Evolutionary conservation across 2,888 invertebrate genomes (phyloP).

Genomic region (Stratiomys singularior): DNA sequence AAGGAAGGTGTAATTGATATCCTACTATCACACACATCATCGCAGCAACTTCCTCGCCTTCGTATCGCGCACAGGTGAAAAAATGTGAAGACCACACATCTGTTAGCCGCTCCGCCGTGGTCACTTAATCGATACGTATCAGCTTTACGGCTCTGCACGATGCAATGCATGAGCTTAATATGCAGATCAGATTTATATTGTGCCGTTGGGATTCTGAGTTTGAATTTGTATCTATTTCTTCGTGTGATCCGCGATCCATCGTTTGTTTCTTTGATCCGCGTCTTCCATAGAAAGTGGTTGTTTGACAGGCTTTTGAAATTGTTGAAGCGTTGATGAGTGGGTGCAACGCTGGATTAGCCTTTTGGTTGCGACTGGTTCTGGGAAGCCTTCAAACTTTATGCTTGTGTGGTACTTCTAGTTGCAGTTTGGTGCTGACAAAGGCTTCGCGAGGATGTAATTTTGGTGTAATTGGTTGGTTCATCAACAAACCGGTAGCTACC

Average conservation of each 20-base stretch:
- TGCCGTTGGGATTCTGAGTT: conserved; percentile 1
- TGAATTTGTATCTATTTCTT: background rate
- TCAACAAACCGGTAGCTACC: too few relatives aligned
- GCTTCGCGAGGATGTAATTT: too few relatives aligned
- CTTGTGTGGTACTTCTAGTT: too few relatives aligned
- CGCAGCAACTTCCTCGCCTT: background rate
- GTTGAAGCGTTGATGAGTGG: background rate
- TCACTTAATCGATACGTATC: conserved; percentile 13
- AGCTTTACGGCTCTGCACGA: background rate
- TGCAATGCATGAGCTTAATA: background rate
- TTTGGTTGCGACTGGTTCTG: background rate
- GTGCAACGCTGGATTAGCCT: background rate
- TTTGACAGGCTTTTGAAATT: background rate
- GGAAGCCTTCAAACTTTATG: background rate
- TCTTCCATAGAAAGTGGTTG: background rate
- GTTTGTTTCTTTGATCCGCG: background rate
- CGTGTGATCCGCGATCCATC: background rate
- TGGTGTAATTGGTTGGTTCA: too few relatives aligned
- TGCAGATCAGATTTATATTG: conserved; percentile 2
- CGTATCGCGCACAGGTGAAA: too few relatives aligned
- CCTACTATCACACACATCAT: conserved; percentile 8
- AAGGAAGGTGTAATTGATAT: conserved; percentile 19
- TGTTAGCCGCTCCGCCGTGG: background rate
- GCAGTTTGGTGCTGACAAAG: too few relatives aligned
- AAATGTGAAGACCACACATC: conserved; percentile 12